Conservation (phyloP, 2,113 vertebrate species). For the Zosterops pallidus region DNA sequence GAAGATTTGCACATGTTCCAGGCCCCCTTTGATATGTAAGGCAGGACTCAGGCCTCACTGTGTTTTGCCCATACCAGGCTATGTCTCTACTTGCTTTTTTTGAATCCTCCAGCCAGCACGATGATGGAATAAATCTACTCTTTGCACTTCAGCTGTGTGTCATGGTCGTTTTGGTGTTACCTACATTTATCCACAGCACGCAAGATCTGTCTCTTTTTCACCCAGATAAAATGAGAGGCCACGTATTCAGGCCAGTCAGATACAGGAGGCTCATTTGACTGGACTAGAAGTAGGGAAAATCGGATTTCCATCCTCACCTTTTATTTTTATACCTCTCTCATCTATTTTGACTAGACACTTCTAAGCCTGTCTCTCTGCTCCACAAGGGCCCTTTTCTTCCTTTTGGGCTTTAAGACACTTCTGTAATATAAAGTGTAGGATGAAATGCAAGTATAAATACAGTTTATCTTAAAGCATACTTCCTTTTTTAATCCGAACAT, state of each 20-base stretch:
- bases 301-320: background rate
- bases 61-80: background rate
- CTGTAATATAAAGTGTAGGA: background rate
- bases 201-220: background rate
- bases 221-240: background rate
- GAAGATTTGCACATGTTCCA: background rate
- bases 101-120: background rate
- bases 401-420: background rate
- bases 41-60: background rate
- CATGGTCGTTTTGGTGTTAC: rapidly evolving
- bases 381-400: background rate
- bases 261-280: background rate
- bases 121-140: background rate
- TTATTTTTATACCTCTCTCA: background rate
- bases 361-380: background rate
- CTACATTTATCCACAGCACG: background rate
- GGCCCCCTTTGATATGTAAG: background rate
- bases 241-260: background rate
- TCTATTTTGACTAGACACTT: background rate
- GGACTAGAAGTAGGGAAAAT: background rate
- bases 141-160: background rate
- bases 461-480: background rate
- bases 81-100: background rate
- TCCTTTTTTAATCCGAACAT: background rate
- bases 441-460: background rate